phyloP scores from a whole-genome alignment of 2,888 invertebrate species.

The Oegoconia quadripuncta region DNA sequence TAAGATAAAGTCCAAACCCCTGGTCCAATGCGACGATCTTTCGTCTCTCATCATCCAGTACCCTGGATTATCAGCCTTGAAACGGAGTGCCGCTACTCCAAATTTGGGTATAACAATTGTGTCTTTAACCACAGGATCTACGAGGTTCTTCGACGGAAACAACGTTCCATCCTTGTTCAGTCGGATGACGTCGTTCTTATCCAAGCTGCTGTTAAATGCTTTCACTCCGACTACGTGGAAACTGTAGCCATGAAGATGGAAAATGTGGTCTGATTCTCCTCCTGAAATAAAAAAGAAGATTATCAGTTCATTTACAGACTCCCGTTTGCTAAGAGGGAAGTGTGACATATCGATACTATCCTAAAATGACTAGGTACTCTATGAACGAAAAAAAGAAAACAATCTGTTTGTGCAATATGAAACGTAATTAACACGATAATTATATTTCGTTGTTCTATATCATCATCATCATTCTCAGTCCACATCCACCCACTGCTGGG shows the following conservation, averaged over 20 bases:
- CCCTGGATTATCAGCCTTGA: constrained; percentile 88
- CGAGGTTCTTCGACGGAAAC: constrained; percentile 75
- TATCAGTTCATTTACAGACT: constrained; percentile 12
- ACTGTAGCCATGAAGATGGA: constrained; percentile 87
- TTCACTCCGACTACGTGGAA: constrained; percentile 83
- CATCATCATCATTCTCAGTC: no score
- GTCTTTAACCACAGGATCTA: constrained; percentile 83
- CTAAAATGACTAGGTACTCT: no score
- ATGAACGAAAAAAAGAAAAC: no score
- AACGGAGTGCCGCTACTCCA: constrained; percentile 84
- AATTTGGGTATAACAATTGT: constrained; percentile 85
- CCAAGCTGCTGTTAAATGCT: constrained; percentile 71
- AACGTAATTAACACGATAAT: no score
- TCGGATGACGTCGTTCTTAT: constrained; percentile 72
- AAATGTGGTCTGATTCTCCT: constrained; percentile 82
- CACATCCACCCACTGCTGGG: no score
- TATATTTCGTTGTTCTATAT: no score
- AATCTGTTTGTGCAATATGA: no score
- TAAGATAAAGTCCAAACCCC: constrained; percentile 86
- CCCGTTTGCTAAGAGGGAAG: no score
- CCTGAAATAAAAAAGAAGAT: constrained; percentile 60
- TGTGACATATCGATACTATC: no score
- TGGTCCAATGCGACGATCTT: constrained; percentile 84
- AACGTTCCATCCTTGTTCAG: constrained; percentile 79
- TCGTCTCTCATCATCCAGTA: constrained; percentile 91